phyloP scores from a whole-genome alignment of 2,797 vertebrate genomes.

The Sebastes hubbsi region DNA sequence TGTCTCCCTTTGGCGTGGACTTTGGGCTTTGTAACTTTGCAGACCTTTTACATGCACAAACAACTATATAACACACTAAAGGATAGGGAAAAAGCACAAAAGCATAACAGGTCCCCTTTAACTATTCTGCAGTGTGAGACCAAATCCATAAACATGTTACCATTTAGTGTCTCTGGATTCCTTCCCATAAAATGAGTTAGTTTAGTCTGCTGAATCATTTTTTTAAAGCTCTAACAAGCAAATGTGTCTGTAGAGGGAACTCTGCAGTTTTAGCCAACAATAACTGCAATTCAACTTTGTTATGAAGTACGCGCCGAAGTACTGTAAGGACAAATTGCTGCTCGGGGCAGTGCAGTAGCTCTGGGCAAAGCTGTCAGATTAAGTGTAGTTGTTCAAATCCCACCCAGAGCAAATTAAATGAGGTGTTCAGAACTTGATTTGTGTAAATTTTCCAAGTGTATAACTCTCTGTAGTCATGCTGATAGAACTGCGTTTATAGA shows the following conservation, averaged over 20 bases:
- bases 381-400: neutral
- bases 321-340: constrained; percentile 1
- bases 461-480: neutral
- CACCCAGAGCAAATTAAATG: neutral
- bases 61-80: too few relatives aligned
- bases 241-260: neutral
- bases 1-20: too few relatives aligned
- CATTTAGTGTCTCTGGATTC: neutral
- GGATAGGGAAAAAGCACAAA: too few relatives aligned
- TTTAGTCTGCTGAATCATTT: neutral
- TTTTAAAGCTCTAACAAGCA: constrained; percentile 1
- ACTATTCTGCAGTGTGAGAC: neutral
- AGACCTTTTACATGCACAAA: too few relatives aligned
- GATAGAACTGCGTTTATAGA: neutral
- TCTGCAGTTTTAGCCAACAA: neutral
- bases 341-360: neutral
- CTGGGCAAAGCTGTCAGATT: neutral
- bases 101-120: too few relatives aligned
- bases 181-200: neutral
- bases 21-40: too few relatives aligned
- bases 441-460: neutral
- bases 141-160: neutral
- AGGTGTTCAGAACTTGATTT: neutral
- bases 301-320: neutral
- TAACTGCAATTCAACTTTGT: neutral